A percentile compares a stretch with the other conserved stretches of the same genome.
Evolutionary conservation across 2,113 vertebrate genomes (phyloP).

Genomic region (Nycticebus coucang): DNA sequence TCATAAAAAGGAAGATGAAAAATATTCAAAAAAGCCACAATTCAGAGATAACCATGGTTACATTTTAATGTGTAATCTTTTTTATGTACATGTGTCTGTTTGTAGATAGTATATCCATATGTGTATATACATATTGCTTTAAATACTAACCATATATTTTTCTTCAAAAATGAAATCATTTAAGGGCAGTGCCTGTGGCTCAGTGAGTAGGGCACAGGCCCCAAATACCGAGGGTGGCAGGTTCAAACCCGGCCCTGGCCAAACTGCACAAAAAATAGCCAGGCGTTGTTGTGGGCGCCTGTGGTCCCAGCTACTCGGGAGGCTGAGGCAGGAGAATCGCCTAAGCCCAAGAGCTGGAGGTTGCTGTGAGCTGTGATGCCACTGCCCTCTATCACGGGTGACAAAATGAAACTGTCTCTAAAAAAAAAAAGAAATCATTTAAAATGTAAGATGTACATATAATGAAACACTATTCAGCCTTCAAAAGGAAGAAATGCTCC

Average conservation of each 20-base stretch:
- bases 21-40: not conserved
- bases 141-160: not conserved
- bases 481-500: not conserved
- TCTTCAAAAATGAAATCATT: conserved; percentile 45
- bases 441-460: not conserved
- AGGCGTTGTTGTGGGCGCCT: too few relatives aligned
- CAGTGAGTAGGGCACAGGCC: too few relatives aligned
- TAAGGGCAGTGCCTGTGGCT: not conserved
- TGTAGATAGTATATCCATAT: not conserved
- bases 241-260: too few relatives aligned
- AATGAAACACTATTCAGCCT: not conserved
- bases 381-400: too few relatives aligned
- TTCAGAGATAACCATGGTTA: not conserved
- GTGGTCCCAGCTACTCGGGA: too few relatives aligned
- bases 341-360: too few relatives aligned
- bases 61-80: not conserved
- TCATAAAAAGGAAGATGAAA: not conserved
- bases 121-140: not conserved
- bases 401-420: too few relatives aligned
- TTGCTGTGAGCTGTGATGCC: too few relatives aligned
- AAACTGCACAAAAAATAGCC: too few relatives aligned
- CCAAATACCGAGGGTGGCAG: too few relatives aligned
- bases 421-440: conserved; percentile 41
- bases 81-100: not conserved
- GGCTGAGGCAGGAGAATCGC: too few relatives aligned